Evolutionary conservation across 2,888 invertebrate genomes (phyloP).

Genomic region (Pocota personata): DNA sequence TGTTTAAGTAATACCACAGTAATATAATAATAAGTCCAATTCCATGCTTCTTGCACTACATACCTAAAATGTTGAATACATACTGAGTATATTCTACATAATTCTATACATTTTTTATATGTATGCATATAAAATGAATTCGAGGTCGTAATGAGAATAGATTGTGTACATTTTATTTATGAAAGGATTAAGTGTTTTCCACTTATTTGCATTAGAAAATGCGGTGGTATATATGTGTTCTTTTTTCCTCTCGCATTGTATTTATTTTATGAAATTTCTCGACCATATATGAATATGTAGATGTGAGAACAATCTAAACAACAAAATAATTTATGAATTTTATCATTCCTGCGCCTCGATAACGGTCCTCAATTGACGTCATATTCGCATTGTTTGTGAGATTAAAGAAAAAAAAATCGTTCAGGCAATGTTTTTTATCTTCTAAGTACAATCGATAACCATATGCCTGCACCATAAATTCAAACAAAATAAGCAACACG

Average conservation of each 20-base stretch:
- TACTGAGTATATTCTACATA: no score
- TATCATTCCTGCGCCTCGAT: slow-evolving; percentile 30
- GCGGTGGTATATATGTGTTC: neutral
- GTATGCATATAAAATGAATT: neutral
- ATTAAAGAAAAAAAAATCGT: slow-evolving; percentile 21
- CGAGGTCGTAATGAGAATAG: neutral
- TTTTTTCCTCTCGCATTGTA: neutral
- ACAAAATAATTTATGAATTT: slow-evolving; percentile 47
- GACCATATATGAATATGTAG: neutral
- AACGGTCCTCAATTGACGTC: slow-evolving; percentile 41
- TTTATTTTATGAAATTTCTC: slow-evolving; percentile 3
- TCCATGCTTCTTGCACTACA: no score
- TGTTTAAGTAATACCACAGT: no score
- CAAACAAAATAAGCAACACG: neutral
- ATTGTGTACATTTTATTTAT: neutral
- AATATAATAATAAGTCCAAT: no score
- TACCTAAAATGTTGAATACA: no score
- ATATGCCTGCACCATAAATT: slow-evolving; percentile 11
- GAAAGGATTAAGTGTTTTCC: neutral
- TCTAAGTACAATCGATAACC: slow-evolving; percentile 41
- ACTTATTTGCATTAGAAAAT: slow-evolving; percentile 1
- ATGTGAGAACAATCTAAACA: slow-evolving; percentile 4
- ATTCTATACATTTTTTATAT: neutral
- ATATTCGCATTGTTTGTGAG: slow-evolving; percentile 15
- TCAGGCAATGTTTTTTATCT: slow-evolving; percentile 39